phyloP scores from a whole-genome alignment of 1,140 invertebrate species.

The Propsilocerus akamusi region DNA sequence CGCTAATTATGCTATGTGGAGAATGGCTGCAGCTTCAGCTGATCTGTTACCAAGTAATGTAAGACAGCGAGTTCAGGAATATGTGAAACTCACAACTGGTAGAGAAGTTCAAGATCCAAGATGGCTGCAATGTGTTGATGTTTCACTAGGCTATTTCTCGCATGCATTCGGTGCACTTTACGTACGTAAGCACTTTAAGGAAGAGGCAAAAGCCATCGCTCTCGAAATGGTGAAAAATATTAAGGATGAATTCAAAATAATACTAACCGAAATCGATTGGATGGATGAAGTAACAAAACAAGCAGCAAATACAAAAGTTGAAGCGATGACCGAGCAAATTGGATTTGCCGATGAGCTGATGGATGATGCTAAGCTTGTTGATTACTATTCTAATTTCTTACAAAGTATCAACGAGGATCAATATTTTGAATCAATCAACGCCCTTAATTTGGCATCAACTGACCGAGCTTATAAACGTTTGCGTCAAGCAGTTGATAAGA shows the following conservation, averaged over 20 bases:
- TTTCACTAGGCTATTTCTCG: constrained; percentile 10
- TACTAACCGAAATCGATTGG: constrained; percentile 41
- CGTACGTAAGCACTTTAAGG: constrained; percentile 33
- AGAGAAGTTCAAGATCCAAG: background rate
- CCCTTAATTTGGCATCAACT: constrained; percentile 35
- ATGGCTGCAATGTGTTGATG: background rate
- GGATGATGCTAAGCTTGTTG: constrained; percentile 30
- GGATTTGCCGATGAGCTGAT: constrained; percentile 38
- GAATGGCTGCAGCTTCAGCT: background rate
- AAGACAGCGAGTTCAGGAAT: background rate
- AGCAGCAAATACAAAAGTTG: constrained; percentile 30
- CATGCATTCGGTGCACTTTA: constrained; percentile 35
- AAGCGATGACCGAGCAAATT: constrained; percentile 30
- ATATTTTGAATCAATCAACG: constrained; percentile 36
- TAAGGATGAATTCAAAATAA: constrained; percentile 29
- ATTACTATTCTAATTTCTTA: constrained; percentile 26
- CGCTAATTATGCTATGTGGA: constrained; percentile 5
- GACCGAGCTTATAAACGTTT: constrained; percentile 37
- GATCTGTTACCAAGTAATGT: background rate
- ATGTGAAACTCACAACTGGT: constrained; percentile 6
- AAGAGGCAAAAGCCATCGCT: constrained; percentile 30
- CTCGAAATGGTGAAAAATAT: constrained; percentile 47
- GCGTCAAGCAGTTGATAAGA: constrained; percentile 40
- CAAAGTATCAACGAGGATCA: constrained; percentile 21
- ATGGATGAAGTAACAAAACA: constrained; percentile 40